phyloP scores from a whole-genome alignment of 2,888 invertebrate genomes.

The Amitus sp. region DNA sequence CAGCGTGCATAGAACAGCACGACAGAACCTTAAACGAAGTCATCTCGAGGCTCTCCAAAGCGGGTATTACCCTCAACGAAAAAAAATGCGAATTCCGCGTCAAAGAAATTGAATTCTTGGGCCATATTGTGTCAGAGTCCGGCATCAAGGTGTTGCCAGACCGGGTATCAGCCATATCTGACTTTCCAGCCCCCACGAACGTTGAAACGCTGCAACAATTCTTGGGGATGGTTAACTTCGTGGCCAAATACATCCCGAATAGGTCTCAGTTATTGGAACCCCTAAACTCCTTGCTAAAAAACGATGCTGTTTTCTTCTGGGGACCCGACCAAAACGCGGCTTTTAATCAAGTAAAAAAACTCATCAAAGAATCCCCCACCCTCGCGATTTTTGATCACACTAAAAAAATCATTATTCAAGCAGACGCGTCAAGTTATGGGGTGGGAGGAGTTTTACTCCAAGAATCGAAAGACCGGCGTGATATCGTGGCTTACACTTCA shows the following conservation, averaged over 20 bases:
- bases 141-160: constrained; percentile 37
- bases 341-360: constrained; percentile 47
- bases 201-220: constrained; percentile 41
- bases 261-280: constrained; percentile 40
- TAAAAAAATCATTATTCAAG: constrained; percentile 33
- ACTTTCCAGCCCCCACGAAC: constrained; percentile 40
- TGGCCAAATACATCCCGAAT: constrained; percentile 43
- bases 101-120: constrained; percentile 43
- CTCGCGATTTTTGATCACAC: constrained; percentile 51
- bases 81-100: constrained; percentile 48
- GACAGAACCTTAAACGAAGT: constrained; percentile 40
- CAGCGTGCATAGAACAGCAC: constrained; percentile 38
- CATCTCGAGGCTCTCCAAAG: constrained; percentile 35
- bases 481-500: constrained; percentile 56
- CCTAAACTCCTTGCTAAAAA: constrained; percentile 42
- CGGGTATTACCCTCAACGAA: constrained; percentile 44
- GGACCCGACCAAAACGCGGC: constrained; percentile 37
- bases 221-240: constrained; percentile 41
- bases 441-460: constrained; percentile 53
- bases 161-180: constrained; percentile 36
- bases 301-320: constrained; percentile 41
- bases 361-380: constrained; percentile 45
- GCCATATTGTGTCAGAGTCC: constrained; percentile 41
- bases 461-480: constrained; percentile 35
- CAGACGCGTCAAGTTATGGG: constrained; percentile 54